Conservation (phyloP, 2,888 invertebrate species). For the Tetranychus piercei region DNA sequence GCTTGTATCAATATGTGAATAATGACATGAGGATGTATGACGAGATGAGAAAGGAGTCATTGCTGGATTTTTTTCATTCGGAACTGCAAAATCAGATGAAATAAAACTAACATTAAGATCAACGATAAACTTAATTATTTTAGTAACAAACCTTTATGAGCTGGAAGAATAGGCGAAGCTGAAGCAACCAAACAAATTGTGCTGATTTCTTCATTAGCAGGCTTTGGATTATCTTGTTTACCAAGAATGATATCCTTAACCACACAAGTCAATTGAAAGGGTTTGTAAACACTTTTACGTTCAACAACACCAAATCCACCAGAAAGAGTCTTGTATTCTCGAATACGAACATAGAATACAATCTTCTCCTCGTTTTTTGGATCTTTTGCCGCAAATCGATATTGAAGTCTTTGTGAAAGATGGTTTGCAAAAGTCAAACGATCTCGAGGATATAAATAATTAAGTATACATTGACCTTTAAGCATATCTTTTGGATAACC, state of each 20-base stretch:
- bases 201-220: conserved; percentile 8
- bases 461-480: conserved; percentile 11
- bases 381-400: conserved; percentile 22
- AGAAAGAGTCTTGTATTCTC: conserved; percentile 42
- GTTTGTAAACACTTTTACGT: conserved; percentile 44
- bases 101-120: not conserved
- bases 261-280: conserved; percentile 45
- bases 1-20: conserved; percentile 60
- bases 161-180: conserved; percentile 51
- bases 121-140: not conserved
- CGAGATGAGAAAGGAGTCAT: conserved; percentile 50
- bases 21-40: conserved; percentile 54
- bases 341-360: conserved; percentile 13
- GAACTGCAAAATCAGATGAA: conserved; percentile 33
- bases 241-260: conserved; percentile 13
- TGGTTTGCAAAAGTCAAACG: conserved; percentile 29
- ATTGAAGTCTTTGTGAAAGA: conserved; percentile 24
- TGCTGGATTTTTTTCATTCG: conserved; percentile 38
- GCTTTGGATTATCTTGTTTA: conserved; percentile 18
- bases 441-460: conserved; percentile 28
- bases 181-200: conserved; percentile 39
- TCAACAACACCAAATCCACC: conserved; percentile 44
- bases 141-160: conserved; percentile 49
- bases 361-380: not conserved
- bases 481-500: conserved; percentile 14